Conservation (phyloP, 2,797 vertebrate species). For the Acanthurus leucopareius region DNA sequence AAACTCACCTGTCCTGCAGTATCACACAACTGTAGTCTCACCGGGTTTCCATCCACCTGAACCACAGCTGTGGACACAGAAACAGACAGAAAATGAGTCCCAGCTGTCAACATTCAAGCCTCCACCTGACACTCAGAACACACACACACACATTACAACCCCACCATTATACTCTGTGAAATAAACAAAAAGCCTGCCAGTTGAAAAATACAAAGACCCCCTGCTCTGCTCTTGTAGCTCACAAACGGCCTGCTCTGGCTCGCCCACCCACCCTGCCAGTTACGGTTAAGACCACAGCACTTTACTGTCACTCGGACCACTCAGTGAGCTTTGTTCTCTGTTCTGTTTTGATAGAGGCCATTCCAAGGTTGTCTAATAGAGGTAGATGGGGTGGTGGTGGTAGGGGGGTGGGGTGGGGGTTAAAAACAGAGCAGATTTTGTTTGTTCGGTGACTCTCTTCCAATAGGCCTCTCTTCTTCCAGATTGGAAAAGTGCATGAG, state of each 20-base stretch:
- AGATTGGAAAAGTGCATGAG: constrained; percentile 72
- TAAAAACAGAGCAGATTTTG: constrained; percentile 57
- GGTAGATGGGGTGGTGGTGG: constrained; percentile 11
- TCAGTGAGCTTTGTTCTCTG: constrained; percentile 57
- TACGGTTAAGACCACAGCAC: constrained; percentile 53
- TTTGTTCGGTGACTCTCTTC: constrained; percentile 59
- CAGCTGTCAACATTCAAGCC: constrained; percentile 52
- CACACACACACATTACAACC: constrained; percentile 10
- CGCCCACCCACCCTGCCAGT: constrained; percentile 72
- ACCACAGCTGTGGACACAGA: constrained; percentile 85
- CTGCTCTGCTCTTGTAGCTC: constrained; percentile 40
- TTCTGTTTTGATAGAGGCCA: constrained; percentile 55
- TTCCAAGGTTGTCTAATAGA: constrained; percentile 47
- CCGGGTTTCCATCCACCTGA: constrained; percentile 88
- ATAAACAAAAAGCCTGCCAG: constrained; percentile 70
- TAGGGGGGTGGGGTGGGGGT: constrained; percentile 5
- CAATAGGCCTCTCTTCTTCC: constrained; percentile 64
- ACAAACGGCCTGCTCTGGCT: constrained; percentile 37
- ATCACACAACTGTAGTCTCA: constrained; percentile 90
- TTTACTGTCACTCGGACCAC: constrained; percentile 57
- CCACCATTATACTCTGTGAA: constrained; percentile 32
- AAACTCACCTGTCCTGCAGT: constrained; percentile 90
- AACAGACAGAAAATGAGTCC: constrained; percentile 55
- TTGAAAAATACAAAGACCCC: constrained; percentile 72
- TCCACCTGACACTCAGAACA: constrained; percentile 44